Conservation (phyloP, 2,888 invertebrate species). For the Petrolisthes manimaculis region DNA sequence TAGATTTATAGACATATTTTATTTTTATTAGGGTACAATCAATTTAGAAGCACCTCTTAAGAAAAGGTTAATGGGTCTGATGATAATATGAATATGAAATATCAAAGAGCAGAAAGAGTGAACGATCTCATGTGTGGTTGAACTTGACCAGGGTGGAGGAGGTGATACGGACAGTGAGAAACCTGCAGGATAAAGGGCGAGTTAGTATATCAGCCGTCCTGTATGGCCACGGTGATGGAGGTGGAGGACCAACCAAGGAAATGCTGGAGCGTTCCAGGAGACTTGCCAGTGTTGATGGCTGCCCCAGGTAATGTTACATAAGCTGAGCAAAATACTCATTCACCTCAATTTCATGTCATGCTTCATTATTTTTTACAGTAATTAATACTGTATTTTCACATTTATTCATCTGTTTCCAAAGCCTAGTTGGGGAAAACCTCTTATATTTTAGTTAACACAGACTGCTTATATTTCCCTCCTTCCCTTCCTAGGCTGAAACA, state of each 20-base stretch:
- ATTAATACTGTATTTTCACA: too few relatives aligned
- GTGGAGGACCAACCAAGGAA: conserved; percentile 73
- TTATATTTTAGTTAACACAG: too few relatives aligned
- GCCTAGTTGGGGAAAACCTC: too few relatives aligned
- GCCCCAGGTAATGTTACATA: conserved; percentile 70
- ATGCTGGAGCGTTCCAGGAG: conserved; percentile 71
- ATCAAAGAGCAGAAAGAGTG: too few relatives aligned
- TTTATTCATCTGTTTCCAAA: neutral
- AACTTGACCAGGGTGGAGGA: conserved; percentile 67
- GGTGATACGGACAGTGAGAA: conserved; percentile 69
- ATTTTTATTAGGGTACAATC: too few relatives aligned
- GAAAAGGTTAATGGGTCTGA: too few relatives aligned
- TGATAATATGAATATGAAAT: too few relatives aligned
- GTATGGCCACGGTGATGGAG: conserved; percentile 74
- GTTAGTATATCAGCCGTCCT: conserved; percentile 70
- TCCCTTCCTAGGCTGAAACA: conserved; percentile 66
- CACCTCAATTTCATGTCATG: too few relatives aligned
- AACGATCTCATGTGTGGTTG: neutral
- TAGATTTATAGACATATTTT: too few relatives aligned
- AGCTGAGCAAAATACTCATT: neutral
- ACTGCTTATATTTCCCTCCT: neutral
- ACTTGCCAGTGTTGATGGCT: conserved; percentile 71
- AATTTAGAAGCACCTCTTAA: too few relatives aligned
- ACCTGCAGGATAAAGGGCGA: conserved; percentile 73
- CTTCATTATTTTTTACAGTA: too few relatives aligned